Evolutionary conservation across 2,888 invertebrate genomes (phyloP).

Genomic region (Caenorhabditis auriculariae): DNA sequence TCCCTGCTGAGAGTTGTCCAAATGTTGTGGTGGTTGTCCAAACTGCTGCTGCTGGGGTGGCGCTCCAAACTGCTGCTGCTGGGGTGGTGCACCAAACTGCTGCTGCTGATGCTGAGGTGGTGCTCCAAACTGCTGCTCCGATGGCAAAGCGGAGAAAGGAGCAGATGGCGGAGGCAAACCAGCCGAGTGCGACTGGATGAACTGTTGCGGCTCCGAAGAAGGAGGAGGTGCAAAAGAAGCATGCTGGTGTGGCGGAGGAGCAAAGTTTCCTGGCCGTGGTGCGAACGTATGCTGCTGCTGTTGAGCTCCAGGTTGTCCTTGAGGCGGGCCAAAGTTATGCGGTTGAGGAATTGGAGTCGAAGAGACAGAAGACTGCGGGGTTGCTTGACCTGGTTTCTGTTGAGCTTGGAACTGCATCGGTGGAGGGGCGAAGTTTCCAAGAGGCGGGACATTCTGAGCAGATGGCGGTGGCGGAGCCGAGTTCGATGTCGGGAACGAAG

Average conservation of each 20-base stretch:
- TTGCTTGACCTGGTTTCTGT: conserved; percentile 4
- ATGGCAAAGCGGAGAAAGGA: conserved; percentile 2
- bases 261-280: too few species aligned
- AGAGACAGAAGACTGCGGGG: conserved; percentile 31
- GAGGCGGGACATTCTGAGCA: background rate
- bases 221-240: too few species aligned
- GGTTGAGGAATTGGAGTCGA: conserved; percentile 33
- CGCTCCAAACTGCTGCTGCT: conserved; percentile 13
- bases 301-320: background rate
- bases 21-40: conserved; percentile 8
- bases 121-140: background rate
- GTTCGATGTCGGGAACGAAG: conserved; percentile 41
- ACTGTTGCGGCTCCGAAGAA: too few species aligned
- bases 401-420: conserved; percentile 2
- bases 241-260: background rate
- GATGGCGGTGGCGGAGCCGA: conserved; percentile 27
- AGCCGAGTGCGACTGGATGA: too few species aligned
- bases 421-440: background rate
- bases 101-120: conserved; percentile 10
- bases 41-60: conserved; percentile 21
- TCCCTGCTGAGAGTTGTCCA: conserved; percentile 4
- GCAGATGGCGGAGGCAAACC: background rate
- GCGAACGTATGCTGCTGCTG: too few species aligned
- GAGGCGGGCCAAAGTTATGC: background rate
- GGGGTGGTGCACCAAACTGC: conserved; percentile 10